phyloP scores from a whole-genome alignment of 2,888 invertebrate genomes.

The Cephus rjabovi region DNA sequence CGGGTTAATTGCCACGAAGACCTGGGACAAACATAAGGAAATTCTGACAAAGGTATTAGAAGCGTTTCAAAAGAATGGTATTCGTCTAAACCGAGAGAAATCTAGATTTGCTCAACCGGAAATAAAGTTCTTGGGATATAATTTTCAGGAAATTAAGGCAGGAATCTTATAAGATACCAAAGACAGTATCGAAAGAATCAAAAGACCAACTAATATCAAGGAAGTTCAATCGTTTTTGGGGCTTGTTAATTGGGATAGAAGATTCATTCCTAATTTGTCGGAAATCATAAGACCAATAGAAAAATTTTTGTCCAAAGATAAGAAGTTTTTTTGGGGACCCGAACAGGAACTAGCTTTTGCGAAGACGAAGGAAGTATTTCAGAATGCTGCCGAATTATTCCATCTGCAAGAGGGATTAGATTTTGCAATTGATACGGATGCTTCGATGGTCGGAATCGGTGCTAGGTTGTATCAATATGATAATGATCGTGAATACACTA shows the following conservation, averaged over 20 bases:
- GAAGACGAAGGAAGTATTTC: constrained; percentile 25
- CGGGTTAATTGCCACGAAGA: not conserved
- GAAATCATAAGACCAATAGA: constrained; percentile 32
- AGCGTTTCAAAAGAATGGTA: not conserved
- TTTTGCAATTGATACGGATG: constrained; percentile 8
- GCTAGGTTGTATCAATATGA: constrained; percentile 8
- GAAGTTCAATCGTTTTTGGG: constrained; percentile 30
- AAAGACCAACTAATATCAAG: not conserved
- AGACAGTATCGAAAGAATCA: not conserved
- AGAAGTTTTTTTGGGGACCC: constrained; percentile 23
- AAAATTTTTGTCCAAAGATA: constrained; percentile 35
- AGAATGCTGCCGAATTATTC: constrained; percentile 16
- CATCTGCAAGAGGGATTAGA: constrained; percentile 8
- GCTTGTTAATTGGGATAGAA: constrained; percentile 41
- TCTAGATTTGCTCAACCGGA: not conserved
- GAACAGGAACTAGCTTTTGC: constrained; percentile 28
- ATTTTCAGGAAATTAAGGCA: not conserved
- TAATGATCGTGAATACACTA: not conserved
- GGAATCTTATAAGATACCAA: not conserved
- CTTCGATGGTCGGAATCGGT: constrained; percentile 3
- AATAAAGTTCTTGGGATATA: not conserved
- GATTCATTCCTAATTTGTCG: constrained; percentile 44
- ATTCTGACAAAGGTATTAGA: not conserved
- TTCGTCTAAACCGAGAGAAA: not conserved
- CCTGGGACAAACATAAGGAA: not conserved